These are phyloP conservation scores for Neotragus pygmaeus DNA, from an alignment of 2,113 vertebrate genomes.

Conservation along the genomic window DNA sequence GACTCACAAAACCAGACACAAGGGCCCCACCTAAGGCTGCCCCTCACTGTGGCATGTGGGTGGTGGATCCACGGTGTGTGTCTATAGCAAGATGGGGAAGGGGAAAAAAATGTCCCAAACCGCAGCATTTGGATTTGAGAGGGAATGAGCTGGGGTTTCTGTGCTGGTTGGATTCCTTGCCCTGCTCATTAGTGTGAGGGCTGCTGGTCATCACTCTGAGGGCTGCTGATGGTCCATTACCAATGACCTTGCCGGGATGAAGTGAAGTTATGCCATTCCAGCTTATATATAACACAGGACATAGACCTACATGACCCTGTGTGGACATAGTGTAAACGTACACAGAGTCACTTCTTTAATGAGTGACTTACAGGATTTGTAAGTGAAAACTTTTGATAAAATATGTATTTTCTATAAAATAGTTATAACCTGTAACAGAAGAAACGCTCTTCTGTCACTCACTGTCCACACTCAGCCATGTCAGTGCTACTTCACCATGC, in stretches of 20 bases:
- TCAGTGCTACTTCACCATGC: neutral
- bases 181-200: neutral
- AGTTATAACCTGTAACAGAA: neutral
- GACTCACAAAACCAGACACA: slow-evolving; percentile 3
- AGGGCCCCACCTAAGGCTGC: neutral
- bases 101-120: rapidly evolving
- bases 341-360: neutral
- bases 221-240: neutral
- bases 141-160: neutral
- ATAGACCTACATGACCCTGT: neutral
- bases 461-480: neutral
- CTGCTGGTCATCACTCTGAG: neutral
- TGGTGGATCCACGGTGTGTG: rapidly evolving
- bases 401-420: neutral
- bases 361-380: neutral
- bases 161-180: no score
- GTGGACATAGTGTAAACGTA: neutral
- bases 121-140: rapidly evolving
- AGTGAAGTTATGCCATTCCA: rapidly evolving
- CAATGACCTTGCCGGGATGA: rapidly evolving
- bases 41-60: neutral
- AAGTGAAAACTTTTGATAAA: neutral
- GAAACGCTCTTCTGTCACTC: neutral
- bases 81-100: neutral
- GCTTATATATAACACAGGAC: rapidly evolving